Conservation (phyloP, 2,888 invertebrate species). For the Drosophila demipolita region DNA sequence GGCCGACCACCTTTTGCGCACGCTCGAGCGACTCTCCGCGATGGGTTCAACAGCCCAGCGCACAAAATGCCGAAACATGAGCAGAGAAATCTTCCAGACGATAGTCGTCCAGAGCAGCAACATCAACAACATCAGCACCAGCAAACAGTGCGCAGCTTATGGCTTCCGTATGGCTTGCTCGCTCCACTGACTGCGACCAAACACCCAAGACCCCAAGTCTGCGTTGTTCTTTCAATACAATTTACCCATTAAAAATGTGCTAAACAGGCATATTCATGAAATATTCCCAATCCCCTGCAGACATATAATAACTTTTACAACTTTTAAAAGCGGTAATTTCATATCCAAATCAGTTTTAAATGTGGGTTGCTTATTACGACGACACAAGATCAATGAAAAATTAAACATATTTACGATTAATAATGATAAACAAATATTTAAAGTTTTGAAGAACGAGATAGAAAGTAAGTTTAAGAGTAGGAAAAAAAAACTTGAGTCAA, state of each 20-base stretch:
- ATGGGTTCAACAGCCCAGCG: conserved; percentile 69
- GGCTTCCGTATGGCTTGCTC: conserved; percentile 70
- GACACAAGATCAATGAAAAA: not conserved
- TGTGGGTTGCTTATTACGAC: not conserved
- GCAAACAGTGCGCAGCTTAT: conserved; percentile 61
- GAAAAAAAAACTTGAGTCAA: not conserved
- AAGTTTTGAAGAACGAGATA: too few relatives aligned
- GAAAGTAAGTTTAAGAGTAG: not conserved
- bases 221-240: conserved; percentile 18
- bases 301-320: not conserved
- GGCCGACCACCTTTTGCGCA: conserved; percentile 48
- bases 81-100: conserved; percentile 61
- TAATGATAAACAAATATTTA: not conserved
- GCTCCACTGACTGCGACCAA: conserved; percentile 68
- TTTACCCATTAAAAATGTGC: conserved; percentile 1
- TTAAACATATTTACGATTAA: not conserved
- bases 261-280: not conserved
- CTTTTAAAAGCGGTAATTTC: not conserved
- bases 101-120: conserved; percentile 6
- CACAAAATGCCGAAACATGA: conserved; percentile 60
- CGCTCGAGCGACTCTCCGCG: conserved; percentile 45
- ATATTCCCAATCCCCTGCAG: not conserved
- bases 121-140: not conserved
- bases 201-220: conserved; percentile 46
- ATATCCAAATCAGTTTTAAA: not conserved